A percentile compares a stretch with the other conserved stretches of the same genome.
These are phyloP conservation scores for Agrotis exclamationis DNA, from an alignment of 2,888 invertebrate genomes.

Conservation along the genomic window DNA sequence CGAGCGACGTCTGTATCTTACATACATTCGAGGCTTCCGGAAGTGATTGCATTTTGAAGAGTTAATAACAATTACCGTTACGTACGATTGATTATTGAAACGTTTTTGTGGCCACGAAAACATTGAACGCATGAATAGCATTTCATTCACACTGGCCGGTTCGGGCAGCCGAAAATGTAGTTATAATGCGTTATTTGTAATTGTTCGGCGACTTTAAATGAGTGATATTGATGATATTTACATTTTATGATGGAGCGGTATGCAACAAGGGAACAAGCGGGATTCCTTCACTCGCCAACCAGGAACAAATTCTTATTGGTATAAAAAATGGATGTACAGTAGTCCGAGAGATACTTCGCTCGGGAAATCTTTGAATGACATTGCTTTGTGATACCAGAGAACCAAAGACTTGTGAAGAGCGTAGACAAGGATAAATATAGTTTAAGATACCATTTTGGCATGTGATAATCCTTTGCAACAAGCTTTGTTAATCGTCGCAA, in stretches of 20 bases:
- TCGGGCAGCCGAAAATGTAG: slow-evolving; percentile 67
- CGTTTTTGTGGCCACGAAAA: slow-evolving; percentile 61
- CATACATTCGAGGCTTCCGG: slow-evolving; percentile 34
- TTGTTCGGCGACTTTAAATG: slow-evolving; percentile 80
- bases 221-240: slow-evolving; percentile 81
- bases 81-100: slow-evolving; percentile 69
- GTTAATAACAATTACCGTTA: slow-evolving; percentile 73
- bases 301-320: slow-evolving; percentile 87
- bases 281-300: slow-evolving; percentile 84
- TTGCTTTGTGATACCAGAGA: slow-evolving; percentile 75
- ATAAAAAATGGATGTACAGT: slow-evolving; percentile 79
- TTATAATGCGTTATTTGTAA: slow-evolving; percentile 71
- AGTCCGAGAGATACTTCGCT: slow-evolving; percentile 75
- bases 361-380: slow-evolving; percentile 86
- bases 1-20: slow-evolving; percentile 44
- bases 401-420: slow-evolving; percentile 56
- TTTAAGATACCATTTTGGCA: neutral
- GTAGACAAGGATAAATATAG: slow-evolving; percentile 58
- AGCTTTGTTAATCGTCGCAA: too few species aligned
- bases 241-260: slow-evolving; percentile 88
- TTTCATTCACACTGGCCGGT: slow-evolving; percentile 76
- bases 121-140: slow-evolving; percentile 69
- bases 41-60: slow-evolving; percentile 55
- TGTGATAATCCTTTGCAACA: neutral
- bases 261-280: slow-evolving; percentile 77